Percentiles rank a stretch among this genome's conserved stretches.
These are phyloP conservation scores for Elaeidobius kamerunicus DNA, from an alignment of 2,888 invertebrate genomes.

Conservation along the genomic window DNA sequence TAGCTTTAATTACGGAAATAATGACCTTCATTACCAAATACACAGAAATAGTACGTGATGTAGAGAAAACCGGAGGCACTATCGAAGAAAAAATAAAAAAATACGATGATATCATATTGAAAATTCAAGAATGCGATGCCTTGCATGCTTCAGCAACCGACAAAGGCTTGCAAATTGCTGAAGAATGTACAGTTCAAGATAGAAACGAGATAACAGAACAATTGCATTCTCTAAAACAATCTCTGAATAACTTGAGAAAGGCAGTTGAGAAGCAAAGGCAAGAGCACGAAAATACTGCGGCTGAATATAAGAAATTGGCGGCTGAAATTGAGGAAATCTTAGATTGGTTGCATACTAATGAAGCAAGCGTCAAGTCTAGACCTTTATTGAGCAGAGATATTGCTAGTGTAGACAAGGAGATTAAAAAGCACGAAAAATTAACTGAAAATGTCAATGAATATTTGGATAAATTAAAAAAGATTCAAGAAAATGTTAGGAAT, in stretches of 20 bases:
- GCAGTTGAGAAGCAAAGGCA: constrained; percentile 82
- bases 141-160: constrained; percentile 82
- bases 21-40: constrained; percentile 84
- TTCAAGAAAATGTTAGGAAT: constrained; percentile 68
- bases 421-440: constrained; percentile 71
- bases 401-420: constrained; percentile 74
- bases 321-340: constrained; percentile 79
- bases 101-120: constrained; percentile 80
- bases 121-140: constrained; percentile 89
- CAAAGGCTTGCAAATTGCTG: constrained; percentile 90
- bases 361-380: constrained; percentile 76
- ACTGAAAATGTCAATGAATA: constrained; percentile 67
- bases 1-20: constrained; percentile 82
- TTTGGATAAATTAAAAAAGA: constrained; percentile 58
- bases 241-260: constrained; percentile 72
- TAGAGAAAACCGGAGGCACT: constrained; percentile 78
- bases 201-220: constrained; percentile 85
- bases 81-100: constrained; percentile 84
- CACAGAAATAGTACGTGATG: constrained; percentile 78
- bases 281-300: constrained; percentile 83
- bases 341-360: constrained; percentile 80
- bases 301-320: constrained; percentile 82
- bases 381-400: constrained; percentile 77
- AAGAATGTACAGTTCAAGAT: constrained; percentile 84
- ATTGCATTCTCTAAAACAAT: constrained; percentile 81